phyloP scores from a whole-genome alignment of 1,140 invertebrate genomes.

The Stegodyphus dumicola region DNA sequence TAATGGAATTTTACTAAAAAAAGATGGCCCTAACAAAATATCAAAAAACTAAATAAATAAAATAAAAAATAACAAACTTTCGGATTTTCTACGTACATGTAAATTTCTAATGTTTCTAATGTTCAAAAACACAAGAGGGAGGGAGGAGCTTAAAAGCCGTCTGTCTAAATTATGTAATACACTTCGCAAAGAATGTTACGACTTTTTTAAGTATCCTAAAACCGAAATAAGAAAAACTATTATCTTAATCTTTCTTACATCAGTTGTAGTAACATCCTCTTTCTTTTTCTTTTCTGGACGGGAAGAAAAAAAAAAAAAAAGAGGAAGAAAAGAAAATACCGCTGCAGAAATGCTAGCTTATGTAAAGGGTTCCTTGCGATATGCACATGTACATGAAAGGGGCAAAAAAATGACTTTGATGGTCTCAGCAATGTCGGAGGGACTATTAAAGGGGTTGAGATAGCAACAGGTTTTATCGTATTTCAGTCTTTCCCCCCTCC shows the following conservation, averaged over 20 bases:
- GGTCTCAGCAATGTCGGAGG: conserved; percentile 26
- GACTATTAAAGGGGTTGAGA: conserved; percentile 47
- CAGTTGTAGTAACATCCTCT: neutral
- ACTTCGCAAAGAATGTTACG: too few species aligned
- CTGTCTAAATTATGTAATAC: too few species aligned
- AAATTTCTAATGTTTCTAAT: too few species aligned
- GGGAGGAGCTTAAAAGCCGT: too few species aligned
- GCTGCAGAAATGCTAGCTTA: neutral
- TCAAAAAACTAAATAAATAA: too few species aligned
- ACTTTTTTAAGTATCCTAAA: neutral
- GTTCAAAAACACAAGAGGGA: too few species aligned
- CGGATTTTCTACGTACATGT: too few species aligned
- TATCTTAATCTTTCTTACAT: neutral
- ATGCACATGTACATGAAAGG: neutral
- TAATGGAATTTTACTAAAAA: too few species aligned
- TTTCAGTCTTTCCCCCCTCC: conserved; percentile 1
- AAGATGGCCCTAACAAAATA: too few species aligned
- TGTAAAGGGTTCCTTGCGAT: too few species aligned
- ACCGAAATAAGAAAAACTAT: neutral
- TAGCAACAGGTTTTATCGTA: conserved; percentile 30
- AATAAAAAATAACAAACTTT: too few species aligned
- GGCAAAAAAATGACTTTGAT: conserved; percentile 50
- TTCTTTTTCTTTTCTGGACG: neutral
- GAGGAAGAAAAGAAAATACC: neutral
- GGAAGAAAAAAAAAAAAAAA: neutral